Conservation (phyloP, 64 coral and sea anemone species). For the Dendrophyllia cribrosa region DNA sequence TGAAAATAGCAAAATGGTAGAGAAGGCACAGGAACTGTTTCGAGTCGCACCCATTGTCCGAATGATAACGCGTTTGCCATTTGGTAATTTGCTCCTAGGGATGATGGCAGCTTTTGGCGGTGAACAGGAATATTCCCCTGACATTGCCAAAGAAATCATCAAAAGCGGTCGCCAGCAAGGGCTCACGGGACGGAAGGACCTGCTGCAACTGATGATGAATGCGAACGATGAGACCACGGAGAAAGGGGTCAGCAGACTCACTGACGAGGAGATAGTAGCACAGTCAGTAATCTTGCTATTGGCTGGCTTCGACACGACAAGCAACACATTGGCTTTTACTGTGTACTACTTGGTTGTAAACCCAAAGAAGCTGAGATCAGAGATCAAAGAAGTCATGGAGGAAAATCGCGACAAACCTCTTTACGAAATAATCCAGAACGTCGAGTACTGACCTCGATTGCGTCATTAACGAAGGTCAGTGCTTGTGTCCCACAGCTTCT, state of each 20-base stretch:
- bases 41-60: background rate
- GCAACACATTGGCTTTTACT: constrained; percentile 37
- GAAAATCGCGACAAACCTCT: constrained; percentile 13
- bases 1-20: constrained; percentile 17
- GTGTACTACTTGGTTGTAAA: constrained; percentile 19
- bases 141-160: constrained; percentile 7
- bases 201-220: constrained; percentile 41
- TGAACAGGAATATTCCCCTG: background rate
- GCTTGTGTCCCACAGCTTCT: constrained; percentile 42
- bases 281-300: constrained; percentile 28
- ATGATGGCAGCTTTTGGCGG: background rate
- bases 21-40: constrained; percentile 15
- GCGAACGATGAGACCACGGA: constrained; percentile 2
- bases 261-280: constrained; percentile 38
- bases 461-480: constrained; percentile 60
- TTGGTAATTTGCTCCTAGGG: background rate
- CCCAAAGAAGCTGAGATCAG: constrained; percentile 32
- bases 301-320: constrained; percentile 48
- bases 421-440: constrained; percentile 24
- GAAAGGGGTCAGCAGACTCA: constrained; percentile 16
- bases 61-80: background rate
- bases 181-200: constrained; percentile 2
- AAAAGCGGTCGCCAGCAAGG: constrained; percentile 6
- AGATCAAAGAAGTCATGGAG: constrained; percentile 32
- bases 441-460: constrained; percentile 80